Conservation (phyloP, 64 coral and sea anemone genomes). For the Montipora efflorescens region DNA sequence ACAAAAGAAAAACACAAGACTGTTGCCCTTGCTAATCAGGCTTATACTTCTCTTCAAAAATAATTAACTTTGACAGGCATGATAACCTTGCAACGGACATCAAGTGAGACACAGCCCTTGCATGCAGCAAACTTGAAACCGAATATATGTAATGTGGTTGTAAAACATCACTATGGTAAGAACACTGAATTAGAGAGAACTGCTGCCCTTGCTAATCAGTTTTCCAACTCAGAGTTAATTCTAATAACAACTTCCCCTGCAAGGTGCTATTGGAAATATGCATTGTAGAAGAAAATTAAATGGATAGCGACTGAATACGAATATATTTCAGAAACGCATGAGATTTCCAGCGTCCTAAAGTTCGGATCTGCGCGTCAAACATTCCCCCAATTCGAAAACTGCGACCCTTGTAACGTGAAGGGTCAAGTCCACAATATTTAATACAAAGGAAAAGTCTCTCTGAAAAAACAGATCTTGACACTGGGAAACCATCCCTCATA, state of each 20-base stretch:
- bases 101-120: neutral
- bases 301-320: constrained; percentile 53
- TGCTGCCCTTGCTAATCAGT: constrained; percentile 68
- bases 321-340: constrained; percentile 59
- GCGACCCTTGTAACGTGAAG: constrained; percentile 56
- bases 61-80: neutral
- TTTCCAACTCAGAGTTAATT: constrained; percentile 37
- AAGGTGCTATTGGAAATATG: constrained; percentile 30
- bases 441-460: constrained; percentile 29
- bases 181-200: constrained; percentile 34
- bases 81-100: neutral
- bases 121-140: neutral
- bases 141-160: constrained; percentile 12
- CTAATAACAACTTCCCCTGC: constrained; percentile 44
- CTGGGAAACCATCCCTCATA: constrained; percentile 13
- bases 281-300: constrained; percentile 21
- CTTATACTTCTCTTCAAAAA: constrained; percentile 1
- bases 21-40: constrained; percentile 13
- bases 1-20: constrained; percentile 11
- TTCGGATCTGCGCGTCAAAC: constrained; percentile 49
- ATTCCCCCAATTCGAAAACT: constrained; percentile 65
- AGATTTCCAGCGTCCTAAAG: constrained; percentile 62
- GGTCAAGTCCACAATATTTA: constrained; percentile 53
- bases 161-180: constrained; percentile 23
- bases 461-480: constrained; percentile 57